Base-by-base conservation (phyloP, 2,797 vertebrate genomes). In the Phalloptychus januarius region DNA sequence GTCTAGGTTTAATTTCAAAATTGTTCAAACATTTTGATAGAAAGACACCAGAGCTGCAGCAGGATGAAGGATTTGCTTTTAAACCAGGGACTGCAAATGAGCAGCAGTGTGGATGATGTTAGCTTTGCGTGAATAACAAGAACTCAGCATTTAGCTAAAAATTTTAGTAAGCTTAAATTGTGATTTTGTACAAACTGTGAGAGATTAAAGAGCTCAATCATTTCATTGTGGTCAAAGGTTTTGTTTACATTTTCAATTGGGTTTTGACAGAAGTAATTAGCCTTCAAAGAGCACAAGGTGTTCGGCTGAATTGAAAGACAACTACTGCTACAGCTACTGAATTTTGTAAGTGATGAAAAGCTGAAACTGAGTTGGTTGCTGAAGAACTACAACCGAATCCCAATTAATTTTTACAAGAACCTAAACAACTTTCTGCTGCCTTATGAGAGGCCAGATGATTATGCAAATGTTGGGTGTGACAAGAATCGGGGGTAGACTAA, bases 401-500 rank as follows among this genome's bases (percentile, higher is more conserved):
- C 48, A 40, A 28, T 28, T 28, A 16, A 28, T 15, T 28, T 70
- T 6, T 45, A 54, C 36, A 25, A 40, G 7, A 40, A 40, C 25
- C 5, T 15, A 44, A 70, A 70, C 67, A 44, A 16, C 67, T 28
- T 70, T 28, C 48, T 52, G 31, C 20, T n/a, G 20, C 23, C 12
- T 11, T 25, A 2, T n/a, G 42, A 74, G 72, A 74, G 36, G 63
- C 83, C 67, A 63, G 83, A 42, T 25, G 52, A 25, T 25, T 52
- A 52, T 52, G 50, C 23, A 36, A 79, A 48, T 82, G 82, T 93
- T 83, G 80, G 80, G 20, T 28, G 36, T 75, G 42, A 42, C 25
- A 31, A 42, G 82, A 80, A 31, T 71, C 74, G 72, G 58, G 75
- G 56, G 79, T 56, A 28, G 42, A 75, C 65, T 50, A 73, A 44